A percentile compares a stretch with the other conserved stretches of the same genome.
phyloP scores from a whole-genome alignment of 2,888 invertebrate genomes.

The Ypsolopha sequella region DNA sequence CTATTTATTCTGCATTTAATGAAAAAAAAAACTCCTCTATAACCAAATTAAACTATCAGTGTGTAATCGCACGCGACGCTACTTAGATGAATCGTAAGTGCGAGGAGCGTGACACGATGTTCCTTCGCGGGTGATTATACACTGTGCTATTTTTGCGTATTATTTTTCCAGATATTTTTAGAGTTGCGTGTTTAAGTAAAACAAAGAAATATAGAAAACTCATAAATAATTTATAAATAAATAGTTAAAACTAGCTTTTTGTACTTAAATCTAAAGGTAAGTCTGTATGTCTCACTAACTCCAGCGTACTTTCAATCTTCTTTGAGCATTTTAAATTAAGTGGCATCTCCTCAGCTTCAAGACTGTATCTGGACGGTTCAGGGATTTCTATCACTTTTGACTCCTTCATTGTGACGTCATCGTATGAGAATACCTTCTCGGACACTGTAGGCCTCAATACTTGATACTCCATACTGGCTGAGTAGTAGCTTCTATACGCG shows the following conservation, averaged over 20 bases:
- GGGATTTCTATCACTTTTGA: conserved; percentile 13
- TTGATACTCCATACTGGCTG: conserved; percentile 34
- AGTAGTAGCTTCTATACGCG: conserved; percentile 49
- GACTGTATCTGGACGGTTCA: conserved; percentile 13
- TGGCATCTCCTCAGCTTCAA: conserved; percentile 40
- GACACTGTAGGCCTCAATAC: conserved; percentile 32
- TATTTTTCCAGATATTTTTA: too few species aligned
- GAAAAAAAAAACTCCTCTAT: too few species aligned
- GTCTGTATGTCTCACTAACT: conserved; percentile 57
- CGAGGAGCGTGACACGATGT: too few species aligned
- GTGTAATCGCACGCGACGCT: too few species aligned
- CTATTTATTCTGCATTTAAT: too few species aligned
- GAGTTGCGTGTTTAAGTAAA: conserved; percentile 6
- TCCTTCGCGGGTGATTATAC: too few species aligned
- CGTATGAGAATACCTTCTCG: conserved; percentile 41
- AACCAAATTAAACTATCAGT: too few species aligned
- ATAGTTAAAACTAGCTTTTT: conserved; percentile 49
- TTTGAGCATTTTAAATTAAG: conserved; percentile 54
- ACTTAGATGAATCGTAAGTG: too few species aligned
- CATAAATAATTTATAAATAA: conserved; percentile 24
- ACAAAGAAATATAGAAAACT: conserved; percentile 11
- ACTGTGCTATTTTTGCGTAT: too few species aligned
- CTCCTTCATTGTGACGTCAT: conserved; percentile 23
- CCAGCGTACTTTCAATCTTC: conserved; percentile 44
- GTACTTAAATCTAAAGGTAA: conserved; percentile 74